Evolutionary conservation across 2,113 vertebrate genomes (phyloP), one percentile per base, ranked within the genome.

Genomic region (Lonchura striata): DNA sequence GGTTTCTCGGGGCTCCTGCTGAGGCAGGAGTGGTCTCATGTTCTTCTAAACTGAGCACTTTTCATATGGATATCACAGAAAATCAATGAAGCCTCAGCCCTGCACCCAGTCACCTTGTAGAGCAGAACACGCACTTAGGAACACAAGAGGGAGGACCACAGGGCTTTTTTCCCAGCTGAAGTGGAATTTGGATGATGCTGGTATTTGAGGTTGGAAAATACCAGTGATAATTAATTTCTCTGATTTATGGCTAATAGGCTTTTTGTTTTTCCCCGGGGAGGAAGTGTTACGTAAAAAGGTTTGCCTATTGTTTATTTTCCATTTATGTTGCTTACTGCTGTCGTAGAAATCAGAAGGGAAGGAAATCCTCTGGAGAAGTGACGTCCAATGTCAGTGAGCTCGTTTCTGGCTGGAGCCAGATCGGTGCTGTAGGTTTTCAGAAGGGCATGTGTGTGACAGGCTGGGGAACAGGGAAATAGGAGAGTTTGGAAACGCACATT

Each of bases 281-380:
- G 80, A 93, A 96, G 57, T 13, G 13, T 70, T 94, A 60, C 2
- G 4, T 88, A 53, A 86, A 93, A 81, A 54, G n/a, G 37, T 68
- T 90, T 88, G 56, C 18, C 69, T 88, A 1, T 74, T 89, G 39
- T 75, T 90, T 78, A 17, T 90, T 93, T 95, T 93, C 53, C 80
- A 57, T 82, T 94, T 87, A 14, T 52, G 31, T 86, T 1, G 0
- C 60, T 88, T 71, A 56, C 56, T 88, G 81, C 61, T 85, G 59
- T 91, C 9, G 0, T 70, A 68, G 90, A 86, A 91, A n/a, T 82
- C 42, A 50, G 35, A 82, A 89, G 56, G 88, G 76, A 96, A 96
- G 96, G 95, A 97, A 95, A 85, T 92, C 47, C 68, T 84, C 47
- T 11, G 31, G 70, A 90, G 69, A 50, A 81, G 59, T 92, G 92